These are phyloP conservation scores for Petrolisthes cinctipes DNA, from an alignment of 2,888 invertebrate genomes.

Conservation along the genomic window DNA sequence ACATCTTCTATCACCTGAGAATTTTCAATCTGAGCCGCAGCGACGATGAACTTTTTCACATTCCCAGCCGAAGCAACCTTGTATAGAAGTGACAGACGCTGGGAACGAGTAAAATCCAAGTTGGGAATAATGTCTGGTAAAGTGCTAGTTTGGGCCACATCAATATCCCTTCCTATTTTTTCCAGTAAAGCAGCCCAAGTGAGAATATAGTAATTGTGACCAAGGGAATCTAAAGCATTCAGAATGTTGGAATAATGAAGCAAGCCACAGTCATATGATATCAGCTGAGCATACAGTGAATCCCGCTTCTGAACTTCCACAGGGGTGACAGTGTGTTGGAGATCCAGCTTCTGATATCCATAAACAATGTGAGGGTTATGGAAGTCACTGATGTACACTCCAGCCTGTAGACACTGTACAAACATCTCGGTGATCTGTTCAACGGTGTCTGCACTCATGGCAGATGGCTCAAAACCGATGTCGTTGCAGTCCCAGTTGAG, in stretches of 20 bases:
- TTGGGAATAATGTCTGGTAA: slow-evolving; percentile 48
- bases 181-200: slow-evolving; percentile 51
- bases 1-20: slow-evolving; percentile 53
- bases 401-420: slow-evolving; percentile 38
- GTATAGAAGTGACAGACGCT: slow-evolving; percentile 43
- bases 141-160: slow-evolving; percentile 16
- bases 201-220: slow-evolving; percentile 30
- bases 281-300: slow-evolving; percentile 43
- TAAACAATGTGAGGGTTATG: not conserved
- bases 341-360: slow-evolving; percentile 17
- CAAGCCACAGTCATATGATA: slow-evolving; percentile 49
- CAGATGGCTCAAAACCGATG: slow-evolving; percentile 54
- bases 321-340: slow-evolving; percentile 43
- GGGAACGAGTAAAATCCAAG: slow-evolving; percentile 56
- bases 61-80: slow-evolving; percentile 32
- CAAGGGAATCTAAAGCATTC: slow-evolving; percentile 44
- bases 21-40: slow-evolving; percentile 40
- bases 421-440: slow-evolving; percentile 46
- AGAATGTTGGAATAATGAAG: slow-evolving; percentile 45
- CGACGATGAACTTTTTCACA: slow-evolving; percentile 38
- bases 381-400: slow-evolving; percentile 11
- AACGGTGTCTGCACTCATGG: slow-evolving; percentile 45
- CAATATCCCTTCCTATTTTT: slow-evolving; percentile 35
- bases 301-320: slow-evolving; percentile 41
- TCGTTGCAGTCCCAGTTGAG: slow-evolving; percentile 50